These are phyloP conservation scores for Eupelmus urozonus DNA, from an alignment of 2,888 invertebrate species.

Conservation along the genomic window DNA sequence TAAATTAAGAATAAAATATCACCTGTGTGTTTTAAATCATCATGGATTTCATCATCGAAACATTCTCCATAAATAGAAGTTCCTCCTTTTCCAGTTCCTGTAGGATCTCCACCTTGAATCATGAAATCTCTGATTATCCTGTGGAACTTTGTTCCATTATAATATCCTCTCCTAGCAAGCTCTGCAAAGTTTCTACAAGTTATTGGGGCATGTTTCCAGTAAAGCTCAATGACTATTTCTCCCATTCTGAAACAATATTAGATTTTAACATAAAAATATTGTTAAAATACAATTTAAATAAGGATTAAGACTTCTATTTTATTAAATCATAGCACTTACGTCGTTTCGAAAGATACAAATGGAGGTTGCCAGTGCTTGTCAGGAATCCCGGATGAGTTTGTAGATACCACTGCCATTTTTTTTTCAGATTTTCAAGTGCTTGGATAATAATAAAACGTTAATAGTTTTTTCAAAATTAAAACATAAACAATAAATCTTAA, in stretches of 20 bases:
- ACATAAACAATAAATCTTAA: no score
- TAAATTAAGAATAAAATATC: slow-evolving; percentile 47
- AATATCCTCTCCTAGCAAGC: slow-evolving; percentile 93
- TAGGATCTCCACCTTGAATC: slow-evolving; percentile 98
- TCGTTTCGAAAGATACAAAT: slow-evolving; percentile 88
- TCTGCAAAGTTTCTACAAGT: slow-evolving; percentile 99
- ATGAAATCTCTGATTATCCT: slow-evolving; percentile 95
- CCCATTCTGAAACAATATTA: slow-evolving; percentile 88
- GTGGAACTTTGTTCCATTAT: slow-evolving; percentile 97
- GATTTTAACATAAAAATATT: slow-evolving; percentile 29
- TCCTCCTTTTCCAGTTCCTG: slow-evolving; percentile 97
- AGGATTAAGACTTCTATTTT: slow-evolving; percentile 6
- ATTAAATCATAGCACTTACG: slow-evolving; percentile 81
- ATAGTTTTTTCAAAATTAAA: no score
- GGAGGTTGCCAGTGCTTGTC: slow-evolving; percentile 95
- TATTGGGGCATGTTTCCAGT: slow-evolving; percentile 99
- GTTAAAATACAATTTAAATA: slow-evolving; percentile 1
- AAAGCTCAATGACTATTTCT: slow-evolving; percentile 92
- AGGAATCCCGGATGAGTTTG: slow-evolving; percentile 82
- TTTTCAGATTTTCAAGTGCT: no score
- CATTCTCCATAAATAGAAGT: slow-evolving; percentile 96
- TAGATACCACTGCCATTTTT: slow-evolving; percentile 44
- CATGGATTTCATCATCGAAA: slow-evolving; percentile 97
- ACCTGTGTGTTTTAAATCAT: slow-evolving; percentile 97
- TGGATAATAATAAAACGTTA: no score